Base-by-base conservation (phyloP, 2,113 vertebrate genomes). In the Polypterus bichir region DNA sequence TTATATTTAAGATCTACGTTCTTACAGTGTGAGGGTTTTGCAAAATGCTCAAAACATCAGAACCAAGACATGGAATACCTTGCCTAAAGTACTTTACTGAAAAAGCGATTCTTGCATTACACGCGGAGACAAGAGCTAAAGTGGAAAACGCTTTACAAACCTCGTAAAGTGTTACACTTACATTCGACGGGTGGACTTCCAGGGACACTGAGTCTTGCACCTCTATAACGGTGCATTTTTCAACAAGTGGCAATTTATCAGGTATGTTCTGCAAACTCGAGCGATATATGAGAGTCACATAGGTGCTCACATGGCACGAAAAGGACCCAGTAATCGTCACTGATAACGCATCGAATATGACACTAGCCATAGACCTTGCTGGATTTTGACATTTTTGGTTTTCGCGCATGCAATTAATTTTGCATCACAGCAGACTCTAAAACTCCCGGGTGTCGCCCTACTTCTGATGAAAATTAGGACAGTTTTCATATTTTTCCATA, bases 401-500 rank as follows among this genome's bases (percentile, higher is more conserved):
- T 54, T 46, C 2, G 61, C 51, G 4, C 61, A 62, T 45, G 27
- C 47, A 9, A 10, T 62, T 5, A 62, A 62, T 10, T 45, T 62
- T 4, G 61, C 61, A 45, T 27, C 44, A 9, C 61, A 54, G 61
- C 61, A n/a, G n/a, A n/a, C n/a, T n/a, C n/a, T n/a, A n/a, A n/a
- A n/a, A n/a, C n/a, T n/a, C n/a, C n/a, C n/a, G 7, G 7, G 5
- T 11, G 61, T 62, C 4, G 51, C 49, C 45, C 27, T 9, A 53
- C 60, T 45, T 11, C 60, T 62, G 2, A 46, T 3, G 11, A 62
- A 9, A 46, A 54, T 62, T 45, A 10, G 61, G 61, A 54, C n/a
- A 44, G 9, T 62, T 62, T 54, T 10, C 51, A 45, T 5, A 7
- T 62, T 62, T 46, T 62, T 62, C 61, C 51, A 62, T n/a, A 62